These are phyloP conservation scores for Odontomachus brunneus DNA, from an alignment of 1,140 invertebrate species.

Conservation along the genomic window DNA sequence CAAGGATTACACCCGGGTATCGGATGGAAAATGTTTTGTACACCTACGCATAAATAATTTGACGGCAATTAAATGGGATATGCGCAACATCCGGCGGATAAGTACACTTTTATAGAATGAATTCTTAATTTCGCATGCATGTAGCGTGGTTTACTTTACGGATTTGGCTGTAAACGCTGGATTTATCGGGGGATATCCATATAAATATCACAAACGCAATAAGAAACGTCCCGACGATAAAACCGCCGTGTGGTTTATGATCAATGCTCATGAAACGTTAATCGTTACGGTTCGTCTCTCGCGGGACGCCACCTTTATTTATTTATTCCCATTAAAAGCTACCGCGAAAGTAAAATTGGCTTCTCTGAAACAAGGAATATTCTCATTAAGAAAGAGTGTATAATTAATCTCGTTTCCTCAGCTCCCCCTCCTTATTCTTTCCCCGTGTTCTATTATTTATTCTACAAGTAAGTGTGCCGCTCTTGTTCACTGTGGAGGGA, in stretches of 20 bases:
- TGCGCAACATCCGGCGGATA: not conserved
- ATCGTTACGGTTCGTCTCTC: slow-evolving; percentile 10
- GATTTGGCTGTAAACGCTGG: not conserved
- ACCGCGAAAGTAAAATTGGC: slow-evolving; percentile 35
- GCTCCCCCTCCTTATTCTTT: not conserved
- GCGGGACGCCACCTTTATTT: slow-evolving; percentile 28
- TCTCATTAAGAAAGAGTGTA: slow-evolving; percentile 37
- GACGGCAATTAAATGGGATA: slow-evolving; percentile 18
- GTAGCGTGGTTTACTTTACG: not conserved
- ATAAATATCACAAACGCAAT: not conserved
- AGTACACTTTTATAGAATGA: slow-evolving; percentile 5
- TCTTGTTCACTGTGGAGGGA: not conserved
- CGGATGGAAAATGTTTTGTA: not conserved
- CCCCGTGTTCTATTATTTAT: slow-evolving; percentile 7
- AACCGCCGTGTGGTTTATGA: not conserved
- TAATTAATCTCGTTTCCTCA: slow-evolving; percentile 19
- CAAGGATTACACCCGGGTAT: not conserved
- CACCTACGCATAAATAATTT: slow-evolving; percentile 23
- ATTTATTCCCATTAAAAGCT: slow-evolving; percentile 52
- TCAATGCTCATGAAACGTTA: not conserved
- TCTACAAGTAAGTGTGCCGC: slow-evolving; percentile 11
- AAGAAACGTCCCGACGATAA: slow-evolving; percentile 3
- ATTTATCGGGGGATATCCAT: not conserved
- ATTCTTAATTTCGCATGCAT: not conserved
- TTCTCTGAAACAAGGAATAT: slow-evolving; percentile 24